phyloP scores from a whole-genome alignment of 2,797 vertebrate species.

The Lagodon rhomboides region DNA sequence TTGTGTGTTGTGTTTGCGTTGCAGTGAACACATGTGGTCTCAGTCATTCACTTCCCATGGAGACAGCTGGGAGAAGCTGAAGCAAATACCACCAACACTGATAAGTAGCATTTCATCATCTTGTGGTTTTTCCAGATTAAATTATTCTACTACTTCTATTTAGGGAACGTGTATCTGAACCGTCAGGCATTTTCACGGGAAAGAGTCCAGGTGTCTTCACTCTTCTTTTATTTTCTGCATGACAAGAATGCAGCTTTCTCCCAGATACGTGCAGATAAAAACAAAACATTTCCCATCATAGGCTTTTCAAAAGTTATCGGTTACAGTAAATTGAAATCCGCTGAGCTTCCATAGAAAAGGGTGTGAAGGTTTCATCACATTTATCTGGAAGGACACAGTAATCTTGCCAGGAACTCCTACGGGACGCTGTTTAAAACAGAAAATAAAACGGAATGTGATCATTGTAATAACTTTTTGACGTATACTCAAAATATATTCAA shows the following conservation, averaged over 20 bases:
- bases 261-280: background rate
- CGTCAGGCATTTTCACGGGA: background rate
- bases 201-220: background rate
- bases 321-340: background rate
- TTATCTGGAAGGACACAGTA: background rate
- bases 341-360: background rate
- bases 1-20: slow-evolving; percentile 20
- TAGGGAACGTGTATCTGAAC: background rate
- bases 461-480: too few species aligned
- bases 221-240: background rate
- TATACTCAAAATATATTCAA: too few species aligned
- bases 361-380: background rate
- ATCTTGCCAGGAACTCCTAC: background rate
- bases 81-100: background rate
- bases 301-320: background rate
- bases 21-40: slow-evolving; percentile 24
- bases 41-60: slow-evolving; percentile 17
- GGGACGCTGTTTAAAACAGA: too few species aligned
- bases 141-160: background rate
- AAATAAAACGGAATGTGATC: too few species aligned
- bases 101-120: background rate
- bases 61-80: background rate
- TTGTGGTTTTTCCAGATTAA: background rate
- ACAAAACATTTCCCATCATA: background rate
- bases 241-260: background rate